Percentiles rank a stretch among this genome's conserved stretches.
These are phyloP conservation scores for Parazoanthus swiftii DNA, from an alignment of 92 coral and sea anemone genomes.

Conservation along the genomic window DNA sequence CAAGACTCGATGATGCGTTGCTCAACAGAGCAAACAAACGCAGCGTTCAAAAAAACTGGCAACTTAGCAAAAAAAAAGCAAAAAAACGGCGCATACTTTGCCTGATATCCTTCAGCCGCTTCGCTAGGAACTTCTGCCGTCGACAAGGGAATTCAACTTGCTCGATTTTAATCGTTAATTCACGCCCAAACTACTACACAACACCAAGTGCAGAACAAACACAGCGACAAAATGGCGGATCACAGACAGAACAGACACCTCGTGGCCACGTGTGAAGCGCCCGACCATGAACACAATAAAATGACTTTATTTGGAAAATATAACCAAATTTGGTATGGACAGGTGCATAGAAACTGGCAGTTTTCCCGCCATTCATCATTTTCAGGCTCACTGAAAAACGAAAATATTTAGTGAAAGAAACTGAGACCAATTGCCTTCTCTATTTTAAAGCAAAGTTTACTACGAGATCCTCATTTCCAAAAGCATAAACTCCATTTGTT, in stretches of 20 bases:
- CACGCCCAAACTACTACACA: constrained; percentile 41
- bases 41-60: background rate
- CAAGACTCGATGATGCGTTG: constrained; percentile 31
- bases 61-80: constrained; percentile 26
- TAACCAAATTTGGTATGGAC: constrained; percentile 30
- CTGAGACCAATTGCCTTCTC: background rate
- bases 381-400: background rate
- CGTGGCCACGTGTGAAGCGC: constrained; percentile 29
- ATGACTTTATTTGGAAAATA: constrained; percentile 37
- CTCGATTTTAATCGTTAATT: constrained; percentile 39
- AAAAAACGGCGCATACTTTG: constrained; percentile 85
- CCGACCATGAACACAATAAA: constrained; percentile 32
- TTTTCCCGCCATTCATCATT: constrained; percentile 26
- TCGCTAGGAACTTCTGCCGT: constrained; percentile 59
- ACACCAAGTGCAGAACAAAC: constrained; percentile 18
- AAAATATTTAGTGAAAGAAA: background rate
- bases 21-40: constrained; percentile 2
- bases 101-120: constrained; percentile 82
- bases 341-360: constrained; percentile 32
- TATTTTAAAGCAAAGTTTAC: background rate
- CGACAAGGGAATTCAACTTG: constrained; percentile 40
- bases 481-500: background rate
- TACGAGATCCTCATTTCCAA: background rate
- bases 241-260: constrained; percentile 30
- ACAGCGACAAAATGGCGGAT: constrained; percentile 53